These are phyloP conservation scores for Lycaena phlaeas DNA, from an alignment of 2,888 invertebrate species.

Conservation along the genomic window DNA sequence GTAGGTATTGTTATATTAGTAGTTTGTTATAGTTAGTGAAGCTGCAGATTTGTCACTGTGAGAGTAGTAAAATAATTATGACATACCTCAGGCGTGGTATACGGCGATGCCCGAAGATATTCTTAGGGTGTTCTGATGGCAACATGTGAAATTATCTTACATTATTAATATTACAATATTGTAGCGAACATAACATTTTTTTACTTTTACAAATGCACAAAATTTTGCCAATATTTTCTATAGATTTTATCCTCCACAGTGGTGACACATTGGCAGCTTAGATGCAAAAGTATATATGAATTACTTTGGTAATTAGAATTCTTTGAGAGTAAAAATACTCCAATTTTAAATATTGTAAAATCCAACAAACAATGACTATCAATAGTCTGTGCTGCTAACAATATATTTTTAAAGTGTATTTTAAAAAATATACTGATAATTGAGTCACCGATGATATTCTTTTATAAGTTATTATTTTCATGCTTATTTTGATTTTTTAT, in stretches of 20 bases:
- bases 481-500: too few species aligned
- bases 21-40: constrained; percentile 12
- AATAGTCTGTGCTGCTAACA: too few species aligned
- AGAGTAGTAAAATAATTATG: constrained; percentile 8
- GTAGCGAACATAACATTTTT: background rate
- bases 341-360: background rate
- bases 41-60: constrained; percentile 1
- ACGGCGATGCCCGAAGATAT: constrained; percentile 15
- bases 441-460: too few species aligned
- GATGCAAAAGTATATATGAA: background rate
- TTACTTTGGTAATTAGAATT: constrained; percentile 2
- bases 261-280: background rate
- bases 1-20: constrained; percentile 12
- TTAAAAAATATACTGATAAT: too few species aligned
- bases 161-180: too few species aligned
- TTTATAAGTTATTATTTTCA: too few species aligned
- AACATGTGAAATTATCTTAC: constrained; percentile 12
- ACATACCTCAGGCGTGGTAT: constrained; percentile 12
- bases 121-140: constrained; percentile 22
- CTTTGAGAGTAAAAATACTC: background rate
- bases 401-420: too few species aligned
- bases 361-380: too few species aligned
- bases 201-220: constrained; percentile 6
- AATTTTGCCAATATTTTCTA: constrained; percentile 4
- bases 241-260: background rate